Evolutionary conservation across 2,888 invertebrate genomes (phyloP).

Genomic region (Drosophila setosimentum): DNA sequence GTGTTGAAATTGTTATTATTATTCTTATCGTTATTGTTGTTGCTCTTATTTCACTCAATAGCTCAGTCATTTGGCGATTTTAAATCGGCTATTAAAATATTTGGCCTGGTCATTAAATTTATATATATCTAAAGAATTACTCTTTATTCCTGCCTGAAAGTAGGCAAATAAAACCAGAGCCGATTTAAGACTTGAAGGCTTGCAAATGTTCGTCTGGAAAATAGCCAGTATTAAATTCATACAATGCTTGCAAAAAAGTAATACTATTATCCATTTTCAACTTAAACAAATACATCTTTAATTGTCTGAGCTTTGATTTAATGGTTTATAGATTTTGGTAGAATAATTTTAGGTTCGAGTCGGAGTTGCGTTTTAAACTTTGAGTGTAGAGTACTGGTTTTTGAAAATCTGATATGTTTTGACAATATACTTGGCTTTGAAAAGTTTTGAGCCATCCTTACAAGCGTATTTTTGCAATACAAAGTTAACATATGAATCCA

Average conservation of each 20-base stretch:
- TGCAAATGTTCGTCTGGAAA: neutral
- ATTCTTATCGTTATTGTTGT: neutral
- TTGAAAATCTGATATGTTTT: no score
- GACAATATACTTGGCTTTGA: no score
- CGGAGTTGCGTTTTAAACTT: no score
- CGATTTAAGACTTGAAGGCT: neutral
- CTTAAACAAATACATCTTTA: neutral
- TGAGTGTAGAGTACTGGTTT: no score
- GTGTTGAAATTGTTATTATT: neutral
- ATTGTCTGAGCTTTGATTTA: neutral
- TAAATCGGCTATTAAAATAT: conserved; percentile 46
- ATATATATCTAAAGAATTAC: conserved; percentile 10
- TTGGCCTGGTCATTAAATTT: conserved; percentile 39
- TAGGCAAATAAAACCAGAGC: neutral
- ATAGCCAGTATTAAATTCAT: neutral
- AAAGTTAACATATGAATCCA: no score
- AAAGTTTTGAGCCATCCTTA: no score
- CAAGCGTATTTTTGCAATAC: no score
- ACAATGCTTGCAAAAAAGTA: neutral
- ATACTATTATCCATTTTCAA: no score
- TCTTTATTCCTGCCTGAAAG: neutral
- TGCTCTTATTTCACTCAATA: conserved; percentile 30
- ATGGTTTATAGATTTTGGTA: no score
- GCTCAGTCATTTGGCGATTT: conserved; percentile 57
- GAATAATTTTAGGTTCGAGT: no score